Conservation (phyloP, 2,113 vertebrate genomes). For the Channa argus region DNA sequence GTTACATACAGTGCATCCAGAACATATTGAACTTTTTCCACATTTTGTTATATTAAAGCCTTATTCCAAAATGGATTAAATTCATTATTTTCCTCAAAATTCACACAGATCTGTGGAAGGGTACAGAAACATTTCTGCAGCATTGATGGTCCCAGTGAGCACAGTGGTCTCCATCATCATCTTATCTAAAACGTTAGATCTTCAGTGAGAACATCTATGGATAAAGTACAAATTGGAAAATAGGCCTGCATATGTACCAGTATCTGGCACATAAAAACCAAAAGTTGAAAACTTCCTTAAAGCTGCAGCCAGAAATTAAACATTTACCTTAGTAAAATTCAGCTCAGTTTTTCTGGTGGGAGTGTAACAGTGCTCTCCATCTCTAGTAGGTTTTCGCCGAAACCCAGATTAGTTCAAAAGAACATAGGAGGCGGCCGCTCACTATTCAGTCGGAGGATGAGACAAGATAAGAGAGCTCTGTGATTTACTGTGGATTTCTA, state of each 20-base stretch:
- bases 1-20: slow-evolving; percentile 2
- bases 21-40: background rate
- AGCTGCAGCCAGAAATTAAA: slow-evolving; percentile 2
- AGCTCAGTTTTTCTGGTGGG: slow-evolving; percentile 41
- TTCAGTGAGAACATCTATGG: slow-evolving; percentile 14
- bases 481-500: slow-evolving; percentile 47
- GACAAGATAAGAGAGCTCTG: slow-evolving; percentile 47
- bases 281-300: slow-evolving; percentile 7
- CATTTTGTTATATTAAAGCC: too few species aligned
- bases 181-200: slow-evolving; percentile 31
- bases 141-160: too few species aligned
- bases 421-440: slow-evolving; percentile 38
- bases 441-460: slow-evolving; percentile 50
- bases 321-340: slow-evolving; percentile 33
- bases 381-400: slow-evolving; percentile 26
- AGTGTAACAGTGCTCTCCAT: slow-evolving; percentile 4
- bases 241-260: slow-evolving; percentile 37
- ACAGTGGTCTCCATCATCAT: slow-evolving; percentile 17
- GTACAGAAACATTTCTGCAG: too few species aligned
- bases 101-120: too few species aligned
- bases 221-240: slow-evolving; percentile 20
- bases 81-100: background rate
- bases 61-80: slow-evolving; percentile 13
- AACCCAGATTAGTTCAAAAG: slow-evolving; percentile 51
- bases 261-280: slow-evolving; percentile 25